Conservation (phyloP, 2,113 vertebrate species). For the Perca flavescens region DNA sequence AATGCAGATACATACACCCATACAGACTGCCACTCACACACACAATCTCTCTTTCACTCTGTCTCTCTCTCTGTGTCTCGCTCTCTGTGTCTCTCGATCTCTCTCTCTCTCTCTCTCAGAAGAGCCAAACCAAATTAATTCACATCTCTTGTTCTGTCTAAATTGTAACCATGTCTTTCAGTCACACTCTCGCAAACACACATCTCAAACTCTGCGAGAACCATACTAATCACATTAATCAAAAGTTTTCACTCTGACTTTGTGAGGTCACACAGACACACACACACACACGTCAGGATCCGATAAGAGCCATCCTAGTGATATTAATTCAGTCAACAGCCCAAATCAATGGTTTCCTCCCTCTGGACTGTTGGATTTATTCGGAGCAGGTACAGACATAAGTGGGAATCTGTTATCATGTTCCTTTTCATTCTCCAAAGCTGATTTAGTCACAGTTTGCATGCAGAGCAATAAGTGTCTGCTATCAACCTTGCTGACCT, state of each 20-base stretch:
- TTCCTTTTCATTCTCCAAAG: not conserved
- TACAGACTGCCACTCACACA: not conserved
- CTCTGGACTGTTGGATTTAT: not conserved
- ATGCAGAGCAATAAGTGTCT: not conserved
- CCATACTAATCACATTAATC: conserved; percentile 40
- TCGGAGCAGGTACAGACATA: not conserved
- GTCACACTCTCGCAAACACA: conserved; percentile 27
- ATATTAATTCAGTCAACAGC: conserved; percentile 30
- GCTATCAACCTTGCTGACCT: not conserved
- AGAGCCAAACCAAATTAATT: too few species aligned
- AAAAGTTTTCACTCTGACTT: not conserved
- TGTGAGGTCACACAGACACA: not conserved
- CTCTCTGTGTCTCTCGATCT: not conserved
- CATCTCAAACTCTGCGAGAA: not conserved
- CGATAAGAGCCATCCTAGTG: conserved; percentile 21
- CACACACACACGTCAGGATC: not conserved
- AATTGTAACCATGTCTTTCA: conserved; percentile 24
- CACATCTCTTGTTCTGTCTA: not conserved
- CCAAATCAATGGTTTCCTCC: conserved; percentile 21
- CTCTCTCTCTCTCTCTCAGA: not conserved
- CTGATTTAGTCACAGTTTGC: not conserved
- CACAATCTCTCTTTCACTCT: not conserved
- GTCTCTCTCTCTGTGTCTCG: not conserved
- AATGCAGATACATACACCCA: conserved; percentile 27
- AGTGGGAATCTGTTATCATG: not conserved